These are phyloP conservation scores for Lynx canadensis DNA, from an alignment of 2,113 vertebrate species.

Conservation along the genomic window DNA sequence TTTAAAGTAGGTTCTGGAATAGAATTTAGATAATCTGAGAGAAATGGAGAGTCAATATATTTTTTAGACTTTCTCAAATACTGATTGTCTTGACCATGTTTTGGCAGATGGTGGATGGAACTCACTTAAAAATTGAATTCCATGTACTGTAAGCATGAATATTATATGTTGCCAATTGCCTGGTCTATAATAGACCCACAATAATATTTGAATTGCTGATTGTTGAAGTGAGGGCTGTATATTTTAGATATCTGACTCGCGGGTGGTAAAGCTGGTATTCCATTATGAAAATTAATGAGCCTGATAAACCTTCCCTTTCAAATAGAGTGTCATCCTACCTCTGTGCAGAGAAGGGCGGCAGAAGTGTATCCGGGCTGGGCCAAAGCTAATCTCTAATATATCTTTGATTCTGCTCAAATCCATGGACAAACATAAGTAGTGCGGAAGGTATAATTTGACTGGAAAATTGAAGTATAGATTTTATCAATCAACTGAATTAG, in stretches of 20 bases:
- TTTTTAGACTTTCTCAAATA: background rate
- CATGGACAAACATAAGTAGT: background rate
- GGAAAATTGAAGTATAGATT: constrained; percentile 21
- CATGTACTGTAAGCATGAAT: background rate
- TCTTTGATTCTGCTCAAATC: background rate
- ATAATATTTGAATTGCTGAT: constrained; percentile 11
- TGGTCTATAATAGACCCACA: background rate
- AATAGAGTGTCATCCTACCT: background rate
- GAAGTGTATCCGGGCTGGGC: background rate
- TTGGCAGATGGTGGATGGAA: constrained; percentile 32
- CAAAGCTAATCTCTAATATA: background rate
- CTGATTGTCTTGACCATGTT: background rate
- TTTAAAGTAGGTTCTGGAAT: background rate
- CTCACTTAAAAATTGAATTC: constrained; percentile 39
- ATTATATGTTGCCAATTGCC: background rate
- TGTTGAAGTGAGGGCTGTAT: constrained; percentile 22
- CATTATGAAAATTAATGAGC: constrained; percentile 38
- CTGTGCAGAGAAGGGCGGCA: background rate
- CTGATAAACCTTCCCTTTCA: background rate
- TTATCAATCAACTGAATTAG: background rate
- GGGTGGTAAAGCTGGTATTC: constrained; percentile 36
- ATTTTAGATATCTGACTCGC: background rate
- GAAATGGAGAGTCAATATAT: background rate
- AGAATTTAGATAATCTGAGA: background rate
- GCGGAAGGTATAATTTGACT: background rate